Evolutionary conservation across 2,797 vertebrate genomes (phyloP), one percentile per base, ranked within the genome.

Genomic region (Mionectes olivaceus): DNA sequence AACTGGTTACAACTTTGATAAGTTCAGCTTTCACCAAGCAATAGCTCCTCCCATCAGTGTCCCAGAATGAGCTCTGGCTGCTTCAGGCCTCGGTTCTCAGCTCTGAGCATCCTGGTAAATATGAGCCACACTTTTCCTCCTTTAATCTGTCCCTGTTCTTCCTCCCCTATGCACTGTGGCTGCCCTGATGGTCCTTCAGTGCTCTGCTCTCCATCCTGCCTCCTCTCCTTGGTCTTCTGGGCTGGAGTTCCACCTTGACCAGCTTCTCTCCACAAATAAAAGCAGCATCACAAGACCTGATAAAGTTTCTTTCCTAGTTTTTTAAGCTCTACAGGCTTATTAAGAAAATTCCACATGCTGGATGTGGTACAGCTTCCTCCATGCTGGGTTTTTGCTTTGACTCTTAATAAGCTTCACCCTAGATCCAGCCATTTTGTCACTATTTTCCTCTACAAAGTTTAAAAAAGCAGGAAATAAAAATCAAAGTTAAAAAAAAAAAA

Each of bases 121-220:
- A 10, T 35, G 64, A 9, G 13, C 22, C 69, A 19, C 7, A 10
- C 35, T 65, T 39, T 19, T 76, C 33, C 23, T 74, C 25, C 47
- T 63, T 49, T 15, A 63, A 17, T 23, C 33, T 63, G 24, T 18
- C 28, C n/a, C 32, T 10, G 4, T 4, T 74, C 32, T 46, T 35
- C 50, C 61, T 71, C 35, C 25, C 22, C 11, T 28, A 0, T 2
- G 30, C 25, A 3, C n/a, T 32, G 7, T 6, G 7, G 4, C 47
- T 33, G 71, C 17, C 30, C 43, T 2, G 4, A 9, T 2, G 24
- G 56, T 27, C 30, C 28, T 43, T 11, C 19, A 3, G 6, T n/a
- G 37, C 16, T 47, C n/a, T 8, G 22, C 32, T 73, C 30, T 35
- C 73, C 70, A 22, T 24, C 8, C 0, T 39, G 22, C 39, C 27